A percentile compares a stretch with the other conserved stretches of the same genome.
Conservation (phyloP, 2,888 invertebrate species). For the Cheiracanthium punctorium region DNA sequence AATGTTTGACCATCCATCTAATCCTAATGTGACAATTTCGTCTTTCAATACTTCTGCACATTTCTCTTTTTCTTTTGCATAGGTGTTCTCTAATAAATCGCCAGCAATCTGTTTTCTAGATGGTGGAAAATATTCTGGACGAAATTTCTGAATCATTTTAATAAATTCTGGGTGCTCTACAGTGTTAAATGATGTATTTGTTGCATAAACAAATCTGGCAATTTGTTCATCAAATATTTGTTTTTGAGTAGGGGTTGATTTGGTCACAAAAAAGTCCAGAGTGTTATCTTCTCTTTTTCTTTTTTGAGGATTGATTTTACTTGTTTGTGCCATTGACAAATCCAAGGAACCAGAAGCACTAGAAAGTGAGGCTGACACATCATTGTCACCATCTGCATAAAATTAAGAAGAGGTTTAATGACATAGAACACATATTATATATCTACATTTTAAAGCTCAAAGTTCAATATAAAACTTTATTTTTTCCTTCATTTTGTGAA, state of each 20-base stretch:
- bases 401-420: no score
- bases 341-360: no score
- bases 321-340: no score
- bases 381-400: no score
- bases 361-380: no score
- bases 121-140: not conserved
- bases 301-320: no score
- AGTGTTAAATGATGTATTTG: not conserved
- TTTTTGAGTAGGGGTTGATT: not conserved
- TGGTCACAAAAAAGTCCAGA: not conserved
- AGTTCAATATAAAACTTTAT: no score
- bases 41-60: not conserved
- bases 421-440: no score
- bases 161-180: not conserved
- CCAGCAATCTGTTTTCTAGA: not conserved
- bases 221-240: not conserved
- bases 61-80: not conserved
- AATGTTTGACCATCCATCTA: constrained; percentile 2
- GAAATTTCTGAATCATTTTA: not conserved
- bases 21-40: not conserved
- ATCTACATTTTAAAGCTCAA: no score
- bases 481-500: no score
- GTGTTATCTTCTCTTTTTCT: no score
- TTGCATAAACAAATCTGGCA: not conserved
- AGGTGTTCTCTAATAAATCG: not conserved